These are phyloP conservation scores for Drosophila parvula DNA, from an alignment of 1,140 invertebrate species.

Conservation along the genomic window DNA sequence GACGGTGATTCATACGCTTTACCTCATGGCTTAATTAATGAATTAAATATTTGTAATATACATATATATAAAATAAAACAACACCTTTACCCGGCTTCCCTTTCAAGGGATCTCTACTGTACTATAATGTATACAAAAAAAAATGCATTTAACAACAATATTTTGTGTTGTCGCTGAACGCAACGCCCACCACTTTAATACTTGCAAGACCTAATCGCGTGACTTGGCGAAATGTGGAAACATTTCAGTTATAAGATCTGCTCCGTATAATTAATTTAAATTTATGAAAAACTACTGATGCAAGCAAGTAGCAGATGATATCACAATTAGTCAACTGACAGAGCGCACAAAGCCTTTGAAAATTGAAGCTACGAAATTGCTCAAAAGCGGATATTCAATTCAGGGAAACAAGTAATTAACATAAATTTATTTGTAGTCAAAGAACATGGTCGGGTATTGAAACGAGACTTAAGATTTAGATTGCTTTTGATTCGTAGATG, in stretches of 20 bases:
- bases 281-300: slow-evolving; percentile 51
- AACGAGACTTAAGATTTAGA: background rate
- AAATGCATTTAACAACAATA: slow-evolving; percentile 46
- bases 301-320: slow-evolving; percentile 53
- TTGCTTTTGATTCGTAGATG: slow-evolving; percentile 25
- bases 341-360: slow-evolving; percentile 41
- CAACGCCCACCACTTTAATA: slow-evolving; percentile 52
- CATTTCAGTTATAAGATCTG: slow-evolving; percentile 31
- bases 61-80: slow-evolving; percentile 17
- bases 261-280: slow-evolving; percentile 73
- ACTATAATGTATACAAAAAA: slow-evolving; percentile 23
- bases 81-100: slow-evolving; percentile 3
- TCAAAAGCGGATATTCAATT: slow-evolving; percentile 27
- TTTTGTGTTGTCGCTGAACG: background rate
- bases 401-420: slow-evolving; percentile 57
- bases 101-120: slow-evolving; percentile 18
- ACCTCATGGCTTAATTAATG: slow-evolving; percentile 19
- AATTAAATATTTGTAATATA: slow-evolving; percentile 13
- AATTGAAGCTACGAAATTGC: slow-evolving; percentile 28
- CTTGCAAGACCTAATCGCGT: slow-evolving; percentile 28
- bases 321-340: slow-evolving; percentile 63
- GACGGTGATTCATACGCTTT: slow-evolving; percentile 22
- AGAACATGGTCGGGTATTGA: background rate
- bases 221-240: slow-evolving; percentile 30
- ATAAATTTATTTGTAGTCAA: slow-evolving; percentile 44